Base-by-base conservation (phyloP, 2,888 invertebrate species). In the Cephus pygmeus region DNA sequence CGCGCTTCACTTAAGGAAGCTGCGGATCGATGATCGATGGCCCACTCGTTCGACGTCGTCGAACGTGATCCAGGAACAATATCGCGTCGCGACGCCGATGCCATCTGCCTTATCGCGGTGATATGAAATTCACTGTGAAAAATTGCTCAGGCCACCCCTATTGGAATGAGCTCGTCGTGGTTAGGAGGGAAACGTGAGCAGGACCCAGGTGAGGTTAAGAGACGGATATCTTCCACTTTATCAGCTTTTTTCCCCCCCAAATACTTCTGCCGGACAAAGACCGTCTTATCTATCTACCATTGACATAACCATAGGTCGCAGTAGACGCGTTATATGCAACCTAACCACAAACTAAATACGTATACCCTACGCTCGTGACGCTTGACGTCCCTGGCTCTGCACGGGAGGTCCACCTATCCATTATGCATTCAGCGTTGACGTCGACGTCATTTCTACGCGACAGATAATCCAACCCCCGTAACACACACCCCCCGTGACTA, bases 61-160 rank as follows among this genome's bases (percentile, higher is more conserved):
- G 81, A 83, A 87, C 86, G 85, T 87, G 87, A 87, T 86, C 87
- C 79, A 81, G 80, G 81, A 83, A 83, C 85, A 85, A 86, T 86
- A 86, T 86, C 81, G 81, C 82, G 76, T 77, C 69, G 76, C 76
- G 79, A 80, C 82, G 81, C 81, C 78, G 15, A 40, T 15, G 40
- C 40, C 6, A 40, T 34, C 75, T 77, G 40, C 40, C 15, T 40
- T 40, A 40, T 15, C 40, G 40, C 40, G 40, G 40, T 40, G 40
- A 40, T 40, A 40, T 40, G 40, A 40, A 40, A 40, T 40, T 40
- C 40, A 40, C 40, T 2, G 40, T 40, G 40, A 40, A 40, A 40
- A 40, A 40, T 40, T 15, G 40, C 15, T 2, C 40, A 1, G 40
- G 15, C 15, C 40, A 12, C 15, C 40, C n/a, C 71, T 11, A 3